Conservation (phyloP, 2,888 invertebrate genomes). For the Escarpia spicata region DNA sequence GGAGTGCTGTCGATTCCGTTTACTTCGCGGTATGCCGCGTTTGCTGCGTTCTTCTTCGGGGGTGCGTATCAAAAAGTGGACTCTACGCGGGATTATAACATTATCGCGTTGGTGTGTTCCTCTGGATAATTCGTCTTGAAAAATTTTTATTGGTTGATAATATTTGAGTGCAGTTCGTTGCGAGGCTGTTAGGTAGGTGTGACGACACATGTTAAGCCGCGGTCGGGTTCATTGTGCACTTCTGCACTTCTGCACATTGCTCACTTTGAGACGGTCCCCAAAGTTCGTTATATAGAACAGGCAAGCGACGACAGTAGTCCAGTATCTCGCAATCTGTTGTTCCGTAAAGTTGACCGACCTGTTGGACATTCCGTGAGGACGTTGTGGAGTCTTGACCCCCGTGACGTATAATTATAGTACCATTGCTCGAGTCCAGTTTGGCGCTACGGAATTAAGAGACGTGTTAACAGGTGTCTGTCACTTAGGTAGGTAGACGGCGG, state of each 20-base stretch:
- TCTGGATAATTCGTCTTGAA: not conserved
- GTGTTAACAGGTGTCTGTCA: not conserved
- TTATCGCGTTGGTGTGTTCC: not conserved
- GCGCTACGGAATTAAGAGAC: not conserved
- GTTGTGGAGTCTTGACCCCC: not conserved
- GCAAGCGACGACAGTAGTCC: not conserved
- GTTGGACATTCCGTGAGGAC: not conserved
- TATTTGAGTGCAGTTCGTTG: not conserved
- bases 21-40: not conserved
- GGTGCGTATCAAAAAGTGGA: not conserved
- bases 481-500: not conserved
- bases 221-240: not conserved
- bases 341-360: not conserved
- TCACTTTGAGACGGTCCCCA: not conserved
- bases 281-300: not conserved
- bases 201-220: not conserved
- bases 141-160: not conserved
- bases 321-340: not conserved
- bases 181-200: not conserved
- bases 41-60: not conserved
- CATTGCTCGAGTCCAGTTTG: not conserved
- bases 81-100: not conserved
- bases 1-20: slow-evolving; percentile 13
- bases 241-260: not conserved
- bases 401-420: not conserved